Evolutionary conservation across 2,888 invertebrate genomes (phyloP).

Genomic region (Oscheius sp.): DNA sequence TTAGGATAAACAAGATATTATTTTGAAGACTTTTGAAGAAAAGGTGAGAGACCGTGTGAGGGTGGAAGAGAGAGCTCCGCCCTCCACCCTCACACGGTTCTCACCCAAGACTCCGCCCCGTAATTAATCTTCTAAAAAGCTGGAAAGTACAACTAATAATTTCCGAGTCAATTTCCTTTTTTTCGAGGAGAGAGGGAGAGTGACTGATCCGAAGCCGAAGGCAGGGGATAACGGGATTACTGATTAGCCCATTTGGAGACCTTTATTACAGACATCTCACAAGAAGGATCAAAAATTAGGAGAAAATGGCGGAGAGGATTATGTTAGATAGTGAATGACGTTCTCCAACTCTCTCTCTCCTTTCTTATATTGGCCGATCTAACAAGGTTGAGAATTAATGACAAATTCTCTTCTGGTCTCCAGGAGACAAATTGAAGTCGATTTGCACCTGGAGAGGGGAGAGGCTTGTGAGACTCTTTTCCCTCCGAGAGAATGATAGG

Average conservation of each 20-base stretch:
- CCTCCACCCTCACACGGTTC: constrained; percentile 13
- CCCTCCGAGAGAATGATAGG: no score
- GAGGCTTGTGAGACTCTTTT: no score
- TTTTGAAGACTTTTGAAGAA: not conserved
- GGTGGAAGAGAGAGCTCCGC: constrained; percentile 17
- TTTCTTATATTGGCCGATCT: no score
- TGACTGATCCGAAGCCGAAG: not conserved
- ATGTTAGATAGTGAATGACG: not conserved
- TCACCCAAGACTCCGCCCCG: not conserved
- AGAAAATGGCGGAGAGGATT: not conserved
- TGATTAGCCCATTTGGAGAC: no score
- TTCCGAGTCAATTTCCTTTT: not conserved
- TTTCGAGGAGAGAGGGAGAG: not conserved
- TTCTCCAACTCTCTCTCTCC: not conserved
- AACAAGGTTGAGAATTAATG: no score
- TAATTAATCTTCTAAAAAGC: not conserved
- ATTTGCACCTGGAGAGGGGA: no score
- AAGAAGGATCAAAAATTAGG: not conserved
- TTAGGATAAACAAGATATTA: not conserved
- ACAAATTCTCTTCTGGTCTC: no score
- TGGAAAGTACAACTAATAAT: constrained; percentile 3
- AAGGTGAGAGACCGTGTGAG: constrained; percentile 8
- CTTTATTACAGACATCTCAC: no score
- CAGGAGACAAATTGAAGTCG: no score
- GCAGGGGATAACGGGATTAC: not conserved